Percentiles rank a stretch among this genome's conserved stretches.
Evolutionary conservation across 2,888 invertebrate genomes (phyloP).

Genomic region (Aporophyla lueneburgensis): DNA sequence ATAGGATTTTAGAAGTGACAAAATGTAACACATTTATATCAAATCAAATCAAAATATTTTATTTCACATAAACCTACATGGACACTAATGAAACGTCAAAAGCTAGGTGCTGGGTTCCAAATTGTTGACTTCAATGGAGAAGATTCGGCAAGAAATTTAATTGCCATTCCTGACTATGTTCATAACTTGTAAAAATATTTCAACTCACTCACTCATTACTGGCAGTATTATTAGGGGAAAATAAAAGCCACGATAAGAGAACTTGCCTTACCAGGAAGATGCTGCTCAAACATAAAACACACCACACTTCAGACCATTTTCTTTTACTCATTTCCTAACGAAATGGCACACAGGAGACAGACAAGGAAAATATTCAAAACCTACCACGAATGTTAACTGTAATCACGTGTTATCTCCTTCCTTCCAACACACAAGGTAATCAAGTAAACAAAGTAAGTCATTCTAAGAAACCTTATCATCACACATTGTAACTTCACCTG

Average conservation of each 20-base stretch:
- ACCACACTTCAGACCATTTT: neutral
- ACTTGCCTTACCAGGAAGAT: neutral
- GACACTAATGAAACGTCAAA: too few relatives aligned
- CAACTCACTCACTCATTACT: neutral
- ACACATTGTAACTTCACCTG: conserved; percentile 73
- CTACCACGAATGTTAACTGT: neutral
- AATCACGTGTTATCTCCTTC: conserved; percentile 36
- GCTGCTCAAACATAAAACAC: neutral
- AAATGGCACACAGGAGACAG: neutral
- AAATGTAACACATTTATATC: too few relatives aligned
- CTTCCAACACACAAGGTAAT: conserved; percentile 42
- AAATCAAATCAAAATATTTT: too few relatives aligned
- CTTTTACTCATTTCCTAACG: neutral
- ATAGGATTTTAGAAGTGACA: neutral
- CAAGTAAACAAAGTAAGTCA: conserved; percentile 60
- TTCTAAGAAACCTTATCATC: conserved; percentile 56
- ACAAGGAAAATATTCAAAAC: conserved; percentile 9
- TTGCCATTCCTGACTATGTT: too few relatives aligned
- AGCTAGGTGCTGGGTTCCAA: too few relatives aligned
- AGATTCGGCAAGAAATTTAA: too few relatives aligned
- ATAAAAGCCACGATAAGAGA: neutral
- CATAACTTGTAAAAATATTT: neutral
- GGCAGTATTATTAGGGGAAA: neutral
- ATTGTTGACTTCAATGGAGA: too few relatives aligned
- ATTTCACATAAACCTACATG: too few relatives aligned